A percentile compares a stretch with the other conserved stretches of the same genome.
These are phyloP conservation scores for Alentia gelatinosa DNA, from an alignment of 2,888 invertebrate genomes.

Conservation along the genomic window DNA sequence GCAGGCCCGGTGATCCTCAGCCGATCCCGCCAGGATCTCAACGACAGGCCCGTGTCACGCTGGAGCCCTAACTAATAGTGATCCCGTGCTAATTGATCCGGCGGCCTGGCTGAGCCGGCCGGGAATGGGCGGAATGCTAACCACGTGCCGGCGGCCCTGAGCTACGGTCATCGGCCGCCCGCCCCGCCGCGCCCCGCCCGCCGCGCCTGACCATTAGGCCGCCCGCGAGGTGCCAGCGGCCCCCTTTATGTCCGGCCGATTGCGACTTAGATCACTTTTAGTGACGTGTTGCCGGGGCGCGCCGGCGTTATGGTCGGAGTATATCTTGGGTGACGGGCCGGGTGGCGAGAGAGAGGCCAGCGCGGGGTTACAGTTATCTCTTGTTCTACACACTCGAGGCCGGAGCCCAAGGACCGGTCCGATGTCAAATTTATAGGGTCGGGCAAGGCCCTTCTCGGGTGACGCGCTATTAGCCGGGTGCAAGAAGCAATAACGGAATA, in stretches of 20 bases:
- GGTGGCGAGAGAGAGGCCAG: conserved; percentile 20
- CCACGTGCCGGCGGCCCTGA: not conserved
- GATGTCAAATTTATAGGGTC: conserved; percentile 50
- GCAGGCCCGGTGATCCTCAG: not conserved
- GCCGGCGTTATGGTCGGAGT: conserved; percentile 36
- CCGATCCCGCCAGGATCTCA: not conserved
- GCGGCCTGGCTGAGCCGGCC: conserved; percentile 27
- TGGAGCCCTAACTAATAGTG: not conserved
- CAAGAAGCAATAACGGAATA: conserved; percentile 39
- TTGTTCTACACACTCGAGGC: conserved; percentile 16
- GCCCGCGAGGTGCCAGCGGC: not conserved
- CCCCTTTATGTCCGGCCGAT: not conserved
- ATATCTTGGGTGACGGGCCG: conserved; percentile 34
- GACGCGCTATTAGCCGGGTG: conserved; percentile 25
- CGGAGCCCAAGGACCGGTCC: conserved; percentile 6
- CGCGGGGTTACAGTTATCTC: conserved; percentile 38
- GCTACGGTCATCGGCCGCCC: not conserved
- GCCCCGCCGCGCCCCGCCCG: not conserved
- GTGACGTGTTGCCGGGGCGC: conserved; percentile 48
- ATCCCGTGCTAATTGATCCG: conserved; percentile 47
- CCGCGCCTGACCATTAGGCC: conserved; percentile 27
- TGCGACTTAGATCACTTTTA: conserved; percentile 52
- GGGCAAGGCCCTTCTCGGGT: conserved; percentile 2
- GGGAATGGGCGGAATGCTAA: conserved; percentile 47
- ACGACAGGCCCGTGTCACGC: not conserved